A percentile compares a stretch with the other conserved stretches of the same genome.
phyloP scores from a whole-genome alignment of 2,888 invertebrate genomes.

The Tetanocera ferruginea region DNA sequence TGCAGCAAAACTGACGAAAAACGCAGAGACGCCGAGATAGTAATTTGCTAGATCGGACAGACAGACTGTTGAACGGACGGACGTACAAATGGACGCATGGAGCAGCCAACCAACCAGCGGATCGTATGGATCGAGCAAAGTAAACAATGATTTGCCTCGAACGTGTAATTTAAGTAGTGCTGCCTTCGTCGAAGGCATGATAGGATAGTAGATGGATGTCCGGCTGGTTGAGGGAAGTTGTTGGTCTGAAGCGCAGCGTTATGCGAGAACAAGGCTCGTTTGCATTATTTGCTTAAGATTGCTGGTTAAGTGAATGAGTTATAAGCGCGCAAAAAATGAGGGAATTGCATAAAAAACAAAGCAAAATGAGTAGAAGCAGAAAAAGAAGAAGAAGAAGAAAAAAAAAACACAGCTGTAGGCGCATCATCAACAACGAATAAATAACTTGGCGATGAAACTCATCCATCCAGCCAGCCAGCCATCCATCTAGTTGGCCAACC shows the following conservation, averaged over 20 bases:
- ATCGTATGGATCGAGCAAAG: slow-evolving; percentile 41
- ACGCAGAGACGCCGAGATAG: slow-evolving; percentile 53
- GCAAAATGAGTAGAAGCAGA: neutral
- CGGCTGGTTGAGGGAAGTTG: neutral
- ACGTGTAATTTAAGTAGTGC: slow-evolving; percentile 48
- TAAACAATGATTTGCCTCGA: slow-evolving; percentile 52
- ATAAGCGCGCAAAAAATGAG: slow-evolving; percentile 9
- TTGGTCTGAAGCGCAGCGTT: neutral
- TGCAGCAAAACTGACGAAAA: slow-evolving; percentile 50
- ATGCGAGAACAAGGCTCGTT: slow-evolving; percentile 28
- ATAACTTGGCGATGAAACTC: slow-evolving; percentile 38
- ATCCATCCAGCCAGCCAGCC: slow-evolving; percentile 30
- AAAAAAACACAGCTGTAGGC: slow-evolving; percentile 32
- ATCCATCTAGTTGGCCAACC: neutral
- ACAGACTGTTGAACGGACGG: neutral
- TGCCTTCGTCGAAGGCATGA: neutral
- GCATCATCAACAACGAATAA: slow-evolving; percentile 43
- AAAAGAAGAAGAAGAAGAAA: neutral
- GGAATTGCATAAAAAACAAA: neutral
- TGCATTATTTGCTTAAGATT: slow-evolving; percentile 40
- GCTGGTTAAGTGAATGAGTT: slow-evolving; percentile 36
- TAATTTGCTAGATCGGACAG: slow-evolving; percentile 49
- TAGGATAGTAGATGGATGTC: neutral
- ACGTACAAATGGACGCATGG: slow-evolving; percentile 9
- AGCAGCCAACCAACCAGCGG: neutral